Base-by-base conservation (phyloP, 2,888 invertebrate genomes). In the Agonopterix arenella region DNA sequence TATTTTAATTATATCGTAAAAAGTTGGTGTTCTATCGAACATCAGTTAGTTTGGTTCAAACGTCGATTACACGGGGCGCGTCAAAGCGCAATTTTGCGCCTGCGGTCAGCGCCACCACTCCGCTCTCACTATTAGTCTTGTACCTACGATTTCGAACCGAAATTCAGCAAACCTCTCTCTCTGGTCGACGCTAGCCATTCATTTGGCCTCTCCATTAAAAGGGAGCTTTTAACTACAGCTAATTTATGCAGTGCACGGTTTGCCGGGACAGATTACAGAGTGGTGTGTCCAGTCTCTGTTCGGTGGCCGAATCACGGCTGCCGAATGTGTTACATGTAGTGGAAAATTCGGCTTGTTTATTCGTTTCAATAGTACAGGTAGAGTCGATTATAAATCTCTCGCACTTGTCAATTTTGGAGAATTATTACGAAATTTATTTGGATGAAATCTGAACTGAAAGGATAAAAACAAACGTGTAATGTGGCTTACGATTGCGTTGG, bases 191-290 rank as follows among this genome's bases (percentile, higher is more conserved):
- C 64, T 70, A 75, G 73, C 83, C 82, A 82, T 84, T 85, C 81
- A 85, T 85, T 85, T 85, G 69, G 74, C 62, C 73, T 75, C 74
- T 69, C 81, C 80, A 84, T 84, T 85, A 83, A 84, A 84, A 80
- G 78, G 80, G 74, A 71, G 82, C 82, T 84, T 85, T 84, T 85
- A 86, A 85, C 84, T 83, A 78, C 74, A 74, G 78, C 77, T 81
- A 85, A 85, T 84, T 84, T 84, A 85, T 85, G 82, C 84, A 79
- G 76, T 62, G 73, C 81, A 81, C 78, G 81, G 79, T 76, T 83
- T 74, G 71, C 66, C 63, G 49, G 47, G 82, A 81, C 84, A 85
- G 84, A 86, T 85, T 84, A 85, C 82, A 84, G 84, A 85, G 80
- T 70, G 72, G 76, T 66, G 70, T 72, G 41, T 40, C 40, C 46